Evolutionary conservation across 2,888 invertebrate species (phyloP).

Genomic region (Lissonota sp.): DNA sequence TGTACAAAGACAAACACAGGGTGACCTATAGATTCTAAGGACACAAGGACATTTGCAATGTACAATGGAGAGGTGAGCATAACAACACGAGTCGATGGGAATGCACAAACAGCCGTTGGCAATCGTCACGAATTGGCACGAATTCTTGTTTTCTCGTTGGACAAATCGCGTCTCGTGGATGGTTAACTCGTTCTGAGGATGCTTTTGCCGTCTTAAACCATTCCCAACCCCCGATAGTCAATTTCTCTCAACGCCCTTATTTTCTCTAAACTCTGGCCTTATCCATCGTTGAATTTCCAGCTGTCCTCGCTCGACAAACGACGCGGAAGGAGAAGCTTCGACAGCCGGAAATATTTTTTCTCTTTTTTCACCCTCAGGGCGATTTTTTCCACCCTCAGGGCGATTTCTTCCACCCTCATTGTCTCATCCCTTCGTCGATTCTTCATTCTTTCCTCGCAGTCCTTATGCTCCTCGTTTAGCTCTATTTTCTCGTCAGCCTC

Average conservation of each 20-base stretch:
- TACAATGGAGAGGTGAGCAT: conserved; percentile 9
- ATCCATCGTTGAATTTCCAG: conserved; percentile 11
- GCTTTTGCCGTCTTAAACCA: neutral
- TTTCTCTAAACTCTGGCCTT: neutral
- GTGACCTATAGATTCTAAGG: neutral
- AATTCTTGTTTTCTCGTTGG: conserved; percentile 60
- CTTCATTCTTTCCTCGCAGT: conserved; percentile 1
- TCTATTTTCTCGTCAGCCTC: neutral
- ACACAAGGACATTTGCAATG: neutral
- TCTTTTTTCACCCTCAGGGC: conserved; percentile 39
- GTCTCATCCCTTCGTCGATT: conserved; percentile 15
- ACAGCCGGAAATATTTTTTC: neutral
- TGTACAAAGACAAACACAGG: neutral
- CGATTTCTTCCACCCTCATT: conserved; percentile 2
- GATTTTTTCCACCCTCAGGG: conserved; percentile 7
- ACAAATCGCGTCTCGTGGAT: conserved; percentile 29
- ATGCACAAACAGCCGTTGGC: conserved; percentile 61
- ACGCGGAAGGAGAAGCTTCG: conserved; percentile 46
- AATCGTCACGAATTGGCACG: conserved; percentile 61
- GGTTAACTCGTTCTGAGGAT: conserved; percentile 8
- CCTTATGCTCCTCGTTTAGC: neutral
- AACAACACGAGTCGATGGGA: conserved; percentile 11
- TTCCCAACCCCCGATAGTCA: conserved; percentile 1
- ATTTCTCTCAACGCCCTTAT: neutral
- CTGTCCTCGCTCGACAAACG: conserved; percentile 29